Base-by-base conservation (phyloP, 2,797 vertebrate genomes). In the Martes flavigula region DNA sequence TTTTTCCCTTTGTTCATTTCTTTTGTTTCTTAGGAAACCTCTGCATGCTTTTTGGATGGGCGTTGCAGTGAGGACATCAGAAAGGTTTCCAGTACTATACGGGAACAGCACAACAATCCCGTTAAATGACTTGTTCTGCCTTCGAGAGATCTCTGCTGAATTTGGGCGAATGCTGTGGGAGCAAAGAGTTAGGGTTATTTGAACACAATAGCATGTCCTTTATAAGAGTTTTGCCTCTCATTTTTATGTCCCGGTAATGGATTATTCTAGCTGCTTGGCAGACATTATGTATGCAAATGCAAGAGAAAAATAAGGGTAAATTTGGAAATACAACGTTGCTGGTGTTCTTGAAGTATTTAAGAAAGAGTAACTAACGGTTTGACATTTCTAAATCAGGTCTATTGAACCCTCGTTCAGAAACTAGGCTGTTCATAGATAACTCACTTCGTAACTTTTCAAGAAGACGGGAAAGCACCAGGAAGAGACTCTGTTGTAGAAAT, bases 21-120 rank as follows among this genome's bases (percentile, higher is more conserved):
- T 75, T 75, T 75, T 32, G 27, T 75, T 75, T 46, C 43, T 46
- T 75, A 46, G 27, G 72, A 75, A 75, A 75, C 40, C 2, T n/a
- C 18, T 62, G 15, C 0, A n/a, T 9, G 25, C 7, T 32, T 14
- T 83, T 64, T 62, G 9, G 8, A 32, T 5, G 13, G 32, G 18
- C 17, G 0, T 73, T 8, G 18, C 18, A 3, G 2, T 1, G 43
- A 18, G 5, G 32, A 51, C 1, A 9, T 2, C 11, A 25, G 56
- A 64, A 84, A 40, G 5, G 32, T 62, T 84, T 62, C 38, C 40
- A 62, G n/a, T 9, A 21, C 32, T 35, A 3, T 48, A 27, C 7
- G n/a, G 27, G 75, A 75, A 84, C n/a, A 38, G 5, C 25, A 4
- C 7, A 38, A 13, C 13, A 40, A 38, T 12, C 82, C 54, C 68